Base-by-base conservation (phyloP, 2,888 invertebrate genomes). In the Agriopis marginaria region DNA sequence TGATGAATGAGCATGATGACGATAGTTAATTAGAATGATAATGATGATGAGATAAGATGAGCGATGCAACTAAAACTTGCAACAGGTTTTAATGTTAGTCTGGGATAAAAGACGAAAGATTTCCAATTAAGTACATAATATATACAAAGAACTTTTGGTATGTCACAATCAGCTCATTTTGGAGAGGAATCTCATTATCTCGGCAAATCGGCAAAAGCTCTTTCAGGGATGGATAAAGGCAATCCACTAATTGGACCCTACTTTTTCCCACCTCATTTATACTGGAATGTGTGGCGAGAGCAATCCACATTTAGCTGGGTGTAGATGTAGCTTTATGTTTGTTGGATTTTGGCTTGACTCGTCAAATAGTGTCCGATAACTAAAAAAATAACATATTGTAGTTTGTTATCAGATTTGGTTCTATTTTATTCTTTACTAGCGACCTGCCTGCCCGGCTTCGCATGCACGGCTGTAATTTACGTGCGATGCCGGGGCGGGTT, bases 101-200 rank as follows among this genome's bases (percentile, higher is more conserved):
- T 56, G 53, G 49, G 39, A n/a, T 40, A 40, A 10, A 42, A 55
- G 0, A 17, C 51, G 9, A 50, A 66, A 60, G 44, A 44, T n/a
- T 47, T 60, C 56, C 61, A 65, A 73, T 72, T 70, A 71, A 72
- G 1, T 32, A 32, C 32, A 32, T 32, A 32, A 3, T 3, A 32
- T 32, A 64, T 66, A n/a, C n/a, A 50, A 72, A 73, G 64, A 63
- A 66, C 71, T 67, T 70, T 56, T 67, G 71, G 72, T 67, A 73
- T 70, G 56, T 66, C 70, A 70, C 64, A 72, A 65, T 71, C 70
- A 68, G 66, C 73, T 68, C 65, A 66, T 66, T 65, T 70, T 56
- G 53, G 51, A 53, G 53, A 53, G 71, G 65, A 75, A 73, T 72
- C 72, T 73, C 72, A 72, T 71, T 72, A 75, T 64, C 63, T 56